Base-by-base conservation (phyloP, 1,140 invertebrate genomes). In the Papilio machaon region DNA sequence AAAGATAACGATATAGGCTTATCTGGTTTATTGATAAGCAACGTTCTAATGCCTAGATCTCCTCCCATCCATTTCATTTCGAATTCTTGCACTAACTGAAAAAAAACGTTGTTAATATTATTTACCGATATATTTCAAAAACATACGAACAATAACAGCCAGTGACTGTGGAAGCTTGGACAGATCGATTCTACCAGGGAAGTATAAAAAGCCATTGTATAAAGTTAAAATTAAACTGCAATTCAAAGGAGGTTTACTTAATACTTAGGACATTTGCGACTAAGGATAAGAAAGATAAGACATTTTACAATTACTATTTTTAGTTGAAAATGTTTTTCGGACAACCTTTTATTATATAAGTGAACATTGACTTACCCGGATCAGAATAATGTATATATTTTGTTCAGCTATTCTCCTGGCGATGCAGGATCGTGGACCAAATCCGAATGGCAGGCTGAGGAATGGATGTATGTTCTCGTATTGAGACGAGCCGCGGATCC, bases 321-420 rank as follows among this genome's bases (percentile, higher is more conserved):
- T 15, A 52, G 13, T 52, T 52, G 11, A 52, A 49, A 30, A 13
- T 13, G 13, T n/a, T 35, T 67, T 35, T 35, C 11, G 30, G 11
- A 35, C 11, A 35, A 15, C 13, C 11, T 15, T 7, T 17, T 23
- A 60, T n/a, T 8, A 70, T 35, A 17, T 73, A 76, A 38, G 30
- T 70, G 11, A 80, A 82, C 64, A 74, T 77, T 64, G 47, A 82
- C 47, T 93, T 96, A 98, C 98, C 91, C 96, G 96, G 52, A 98
- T 92, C 9, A 98, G 86, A n/a, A 97, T 95, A 19, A 97, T 95
- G 83, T 97, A 96, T 87, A 99, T 96, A 91, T 98, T 98, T 92
- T 99, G 98, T 88, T 99, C 98, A 9, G 98, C 98, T 73, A 99
- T 95, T 89, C 98, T 95, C 88, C 97, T 95, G 2, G 98, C 98